Conservation (phyloP, 2,888 invertebrate species). For the Subacronicta megacephala region DNA sequence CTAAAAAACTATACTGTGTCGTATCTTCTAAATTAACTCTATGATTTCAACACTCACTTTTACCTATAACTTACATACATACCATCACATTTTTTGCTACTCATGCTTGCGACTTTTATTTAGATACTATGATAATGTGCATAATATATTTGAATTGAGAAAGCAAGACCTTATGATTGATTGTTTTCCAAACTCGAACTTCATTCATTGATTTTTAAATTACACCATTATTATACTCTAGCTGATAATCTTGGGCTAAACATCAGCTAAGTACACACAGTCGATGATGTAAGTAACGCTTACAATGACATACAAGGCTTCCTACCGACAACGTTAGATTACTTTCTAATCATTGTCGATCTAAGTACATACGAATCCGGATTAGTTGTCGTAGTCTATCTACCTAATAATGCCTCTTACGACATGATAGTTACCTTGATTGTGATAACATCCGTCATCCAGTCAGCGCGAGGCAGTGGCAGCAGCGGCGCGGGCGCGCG, state of each 20-base stretch:
- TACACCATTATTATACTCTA: not conserved
- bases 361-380: conserved; percentile 38
- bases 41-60: too few relatives aligned
- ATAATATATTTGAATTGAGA: too few relatives aligned
- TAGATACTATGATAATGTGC: too few relatives aligned
- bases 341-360: conserved; percentile 44
- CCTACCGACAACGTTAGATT: conserved; percentile 11
- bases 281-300: conserved; percentile 15
- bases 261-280: conserved; percentile 6
- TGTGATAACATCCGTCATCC: conserved; percentile 63
- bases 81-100: too few relatives aligned
- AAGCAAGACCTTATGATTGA: too few relatives aligned
- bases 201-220: not conserved
- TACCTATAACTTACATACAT: too few relatives aligned
- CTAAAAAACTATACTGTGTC: too few relatives aligned
- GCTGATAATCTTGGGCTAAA: conserved; percentile 14
- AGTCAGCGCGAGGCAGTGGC: conserved; percentile 45
- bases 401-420: conserved; percentile 61
- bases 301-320: conserved; percentile 12
- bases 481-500: conserved; percentile 63
- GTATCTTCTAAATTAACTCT: too few relatives aligned
- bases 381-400: conserved; percentile 37
- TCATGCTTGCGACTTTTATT: too few relatives aligned
- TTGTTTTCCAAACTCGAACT: conserved; percentile 2
- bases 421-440: conserved; percentile 62